Evolutionary conservation across 2,113 vertebrate genomes (phyloP).

Genomic region (Nettapus auritus): DNA sequence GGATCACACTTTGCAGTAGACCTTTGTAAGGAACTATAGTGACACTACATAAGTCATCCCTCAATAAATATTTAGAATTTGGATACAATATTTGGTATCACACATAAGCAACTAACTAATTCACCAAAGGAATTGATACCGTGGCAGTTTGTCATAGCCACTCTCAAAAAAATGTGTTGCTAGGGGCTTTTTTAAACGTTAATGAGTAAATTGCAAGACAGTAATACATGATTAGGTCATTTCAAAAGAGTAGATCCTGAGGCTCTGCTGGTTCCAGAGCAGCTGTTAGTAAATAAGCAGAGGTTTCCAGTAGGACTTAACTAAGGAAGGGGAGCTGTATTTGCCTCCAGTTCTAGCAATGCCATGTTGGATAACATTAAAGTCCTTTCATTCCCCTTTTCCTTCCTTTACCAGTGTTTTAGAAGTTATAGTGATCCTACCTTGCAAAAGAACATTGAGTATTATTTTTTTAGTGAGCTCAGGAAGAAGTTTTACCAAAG

Average conservation of each 20-base stretch:
- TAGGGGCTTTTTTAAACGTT: constrained; percentile 18
- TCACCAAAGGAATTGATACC: not conserved
- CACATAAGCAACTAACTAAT: not conserved
- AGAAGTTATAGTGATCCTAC: not conserved
- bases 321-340: not conserved
- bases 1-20: not conserved
- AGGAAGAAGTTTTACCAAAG: not conserved
- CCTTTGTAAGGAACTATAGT: not conserved
- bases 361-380: not conserved
- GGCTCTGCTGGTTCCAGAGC: not conserved
- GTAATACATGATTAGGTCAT: not conserved
- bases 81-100: not conserved
- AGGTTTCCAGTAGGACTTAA: not conserved
- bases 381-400: not conserved
- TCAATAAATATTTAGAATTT: not conserved
- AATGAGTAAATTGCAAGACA: not conserved
- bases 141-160: not conserved
- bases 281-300: not conserved
- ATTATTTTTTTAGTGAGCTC: not conserved
- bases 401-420: not conserved
- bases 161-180: not conserved
- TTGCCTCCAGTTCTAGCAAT: not conserved
- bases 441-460: not conserved
- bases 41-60: not conserved
- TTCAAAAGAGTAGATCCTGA: not conserved